phyloP scores from a whole-genome alignment of 2,888 invertebrate species.

The Protonemura montana region DNA sequence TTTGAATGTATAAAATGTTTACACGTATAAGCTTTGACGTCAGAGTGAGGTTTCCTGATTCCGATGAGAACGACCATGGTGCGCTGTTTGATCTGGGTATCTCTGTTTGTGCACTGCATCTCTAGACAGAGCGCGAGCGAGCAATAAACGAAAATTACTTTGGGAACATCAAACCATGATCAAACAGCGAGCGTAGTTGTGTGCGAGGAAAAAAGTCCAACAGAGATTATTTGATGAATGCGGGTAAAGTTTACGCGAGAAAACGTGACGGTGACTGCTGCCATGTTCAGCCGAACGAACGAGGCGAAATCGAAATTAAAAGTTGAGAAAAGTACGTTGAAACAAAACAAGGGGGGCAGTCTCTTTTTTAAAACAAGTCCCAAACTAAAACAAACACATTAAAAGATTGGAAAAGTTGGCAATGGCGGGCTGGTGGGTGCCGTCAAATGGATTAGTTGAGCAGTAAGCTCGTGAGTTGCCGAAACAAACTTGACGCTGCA shows the following conservation, averaged over 20 bases:
- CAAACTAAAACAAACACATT: slow-evolving; percentile 17
- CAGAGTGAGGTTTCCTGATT: background rate
- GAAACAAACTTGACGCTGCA: background rate
- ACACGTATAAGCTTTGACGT: background rate
- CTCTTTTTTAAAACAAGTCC: background rate
- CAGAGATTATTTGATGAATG: background rate
- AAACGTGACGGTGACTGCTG: background rate
- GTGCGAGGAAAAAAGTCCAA: background rate
- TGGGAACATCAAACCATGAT: background rate
- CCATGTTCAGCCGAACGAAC: background rate
- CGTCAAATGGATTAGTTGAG: background rate
- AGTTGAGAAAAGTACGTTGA: background rate
- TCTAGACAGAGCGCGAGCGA: background rate
- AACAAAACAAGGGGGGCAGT: background rate
- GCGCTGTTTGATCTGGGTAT: background rate
- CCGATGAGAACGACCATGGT: background rate
- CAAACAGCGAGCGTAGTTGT: background rate
- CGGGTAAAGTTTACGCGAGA: background rate
- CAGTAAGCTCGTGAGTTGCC: background rate
- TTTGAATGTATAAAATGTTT: background rate
- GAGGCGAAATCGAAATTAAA: background rate
- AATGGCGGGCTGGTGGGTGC: background rate
- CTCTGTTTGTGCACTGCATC: background rate
- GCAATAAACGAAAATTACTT: background rate
- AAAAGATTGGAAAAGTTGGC: slow-evolving; percentile 34